A percentile compares a stretch with the other conserved stretches of the same genome.
These are phyloP conservation scores for Sphaeridia pumilis DNA, from an alignment of 2,888 invertebrate species.

Conservation along the genomic window DNA sequence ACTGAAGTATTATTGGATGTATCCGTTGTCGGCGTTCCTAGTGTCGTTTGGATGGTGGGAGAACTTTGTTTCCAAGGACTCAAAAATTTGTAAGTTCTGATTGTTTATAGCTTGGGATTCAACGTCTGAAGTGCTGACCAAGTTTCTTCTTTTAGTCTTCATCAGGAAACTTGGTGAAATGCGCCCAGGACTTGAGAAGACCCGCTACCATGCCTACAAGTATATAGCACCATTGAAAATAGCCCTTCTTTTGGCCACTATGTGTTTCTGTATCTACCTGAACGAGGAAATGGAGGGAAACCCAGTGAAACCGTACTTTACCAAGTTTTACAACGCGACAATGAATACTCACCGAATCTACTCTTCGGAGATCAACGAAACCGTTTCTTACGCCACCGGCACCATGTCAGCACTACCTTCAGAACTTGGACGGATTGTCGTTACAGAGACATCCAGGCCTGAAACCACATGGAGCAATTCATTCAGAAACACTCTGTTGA, in stretches of 20 bases:
- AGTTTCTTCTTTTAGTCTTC: conserved; percentile 11
- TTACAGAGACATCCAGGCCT: background rate
- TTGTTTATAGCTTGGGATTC: conserved; percentile 30
- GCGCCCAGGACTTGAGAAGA: conserved; percentile 49
- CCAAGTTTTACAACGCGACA: conserved; percentile 29
- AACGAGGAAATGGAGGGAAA: conserved; percentile 36
- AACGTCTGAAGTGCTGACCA: conserved; percentile 36
- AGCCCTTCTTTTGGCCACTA: conserved; percentile 53
- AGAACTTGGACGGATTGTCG: background rate
- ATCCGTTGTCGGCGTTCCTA: conserved; percentile 53
- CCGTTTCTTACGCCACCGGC: background rate
- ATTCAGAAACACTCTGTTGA: conserved; percentile 32
- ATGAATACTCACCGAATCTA: conserved; percentile 25
- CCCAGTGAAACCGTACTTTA: too few relatives aligned
- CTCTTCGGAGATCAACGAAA: conserved; percentile 31
- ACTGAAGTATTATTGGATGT: conserved; percentile 46
- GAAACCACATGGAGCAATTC: background rate
- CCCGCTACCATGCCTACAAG: conserved; percentile 60
- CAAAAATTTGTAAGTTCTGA: conserved; percentile 7
- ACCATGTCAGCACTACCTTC: background rate
- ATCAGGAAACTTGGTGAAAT: conserved; percentile 40
- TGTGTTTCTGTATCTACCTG: conserved; percentile 48
- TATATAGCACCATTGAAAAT: conserved; percentile 66
- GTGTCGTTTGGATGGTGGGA: conserved; percentile 76
- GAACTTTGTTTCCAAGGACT: conserved; percentile 49